Evolutionary conservation across 2,113 vertebrate genomes (phyloP), one percentile per base, ranked within the genome.

Genomic region (Lepisosteus oculatus): DNA sequence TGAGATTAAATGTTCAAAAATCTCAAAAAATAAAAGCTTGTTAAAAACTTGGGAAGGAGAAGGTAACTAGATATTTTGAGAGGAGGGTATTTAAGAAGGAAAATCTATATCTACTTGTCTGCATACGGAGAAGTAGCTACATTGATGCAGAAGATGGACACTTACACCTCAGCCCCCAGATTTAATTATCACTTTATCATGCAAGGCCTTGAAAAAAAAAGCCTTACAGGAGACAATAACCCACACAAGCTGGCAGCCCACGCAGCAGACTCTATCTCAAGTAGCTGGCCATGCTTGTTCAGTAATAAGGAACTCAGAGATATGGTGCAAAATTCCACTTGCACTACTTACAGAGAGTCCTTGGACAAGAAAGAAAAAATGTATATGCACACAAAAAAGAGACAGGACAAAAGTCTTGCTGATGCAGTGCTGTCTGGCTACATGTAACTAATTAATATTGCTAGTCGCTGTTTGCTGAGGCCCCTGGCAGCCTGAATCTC

Each of bases 371-470:
- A 70, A 67, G 43, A 61, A 80, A 71, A 68, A 15, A 14, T 44
- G 57, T 13, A 62, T 43, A 70, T n/a, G 68, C 64, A 51, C 70
- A 44, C 65, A 14, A 15, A 72, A 51, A 14, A 44, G 55, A 72
- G 17, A 67, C 3, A 65, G 74, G 74, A 78, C 78, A 88, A 79
- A 78, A 77, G 76, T 73, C 80, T 85, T 84, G 61, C 77, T 84
- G 77, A 86, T 85, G 82, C 81, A 78, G 79, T 78, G 80, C 80
- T 85, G 85, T 83, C 87, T 74, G 75, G 82, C 75, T 78, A 83
- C 88, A 88, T 79, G 84, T 85, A 85, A 73, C 86, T 88, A 92
- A 93, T 93, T 93, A 89, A 89, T 83, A 68, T 41, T 68, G 74
- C 79, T 41, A 41, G 79, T 87, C 79, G 74, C 81, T 86, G 80